Evolutionary conservation across 2,888 invertebrate genomes (phyloP), one percentile per base, ranked within the genome.

Genomic region (Scaptomyza polygonia): DNA sequence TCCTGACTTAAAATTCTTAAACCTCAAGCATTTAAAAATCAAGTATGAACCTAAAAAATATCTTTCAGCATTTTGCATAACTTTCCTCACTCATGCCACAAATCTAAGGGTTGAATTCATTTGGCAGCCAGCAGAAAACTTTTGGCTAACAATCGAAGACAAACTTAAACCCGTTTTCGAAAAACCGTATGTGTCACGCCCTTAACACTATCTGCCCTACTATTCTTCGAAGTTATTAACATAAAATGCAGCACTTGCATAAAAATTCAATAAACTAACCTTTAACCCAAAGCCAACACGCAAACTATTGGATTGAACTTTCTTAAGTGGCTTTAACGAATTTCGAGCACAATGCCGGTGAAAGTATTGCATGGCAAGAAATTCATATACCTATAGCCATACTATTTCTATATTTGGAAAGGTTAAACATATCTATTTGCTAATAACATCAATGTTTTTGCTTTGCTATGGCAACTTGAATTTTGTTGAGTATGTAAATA

Each of bases 181-280:
- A 42, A 25, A 58, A 52, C 63, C 62, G 44, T 58, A 70, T 34
- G 47, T 40, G 49, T 16, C 30, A 29, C 67, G 39, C 29, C 21
- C 32, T 34, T 32, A 36, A 16, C 27, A 43, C 11, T n/a, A n/a
- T 21, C 34, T 11, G 14, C 29, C 29, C 27, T 11, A 25, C 16
- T 16, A 30, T 3, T 14, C 14, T 36, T 3, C 14, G 14, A 14
- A 30, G 34, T 39, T 45, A 48, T 30, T 32, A 47, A 55, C 40
- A 55, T 49, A 55, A 57, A 66, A 59, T 56, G 72, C 67, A 67
- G 45, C 49, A 40, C 72, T 48, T 67, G 67, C 72, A 72, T 53
- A 49, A 45, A 71, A 61, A 67, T 72, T 61, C 59, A 72, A 56
- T 67, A 61, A 72, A 61, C 52, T 66, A 40, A 36, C 32, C 30